Conservation (phyloP, 1,140 invertebrate genomes). For the Drosophila subpulchrella region DNA sequence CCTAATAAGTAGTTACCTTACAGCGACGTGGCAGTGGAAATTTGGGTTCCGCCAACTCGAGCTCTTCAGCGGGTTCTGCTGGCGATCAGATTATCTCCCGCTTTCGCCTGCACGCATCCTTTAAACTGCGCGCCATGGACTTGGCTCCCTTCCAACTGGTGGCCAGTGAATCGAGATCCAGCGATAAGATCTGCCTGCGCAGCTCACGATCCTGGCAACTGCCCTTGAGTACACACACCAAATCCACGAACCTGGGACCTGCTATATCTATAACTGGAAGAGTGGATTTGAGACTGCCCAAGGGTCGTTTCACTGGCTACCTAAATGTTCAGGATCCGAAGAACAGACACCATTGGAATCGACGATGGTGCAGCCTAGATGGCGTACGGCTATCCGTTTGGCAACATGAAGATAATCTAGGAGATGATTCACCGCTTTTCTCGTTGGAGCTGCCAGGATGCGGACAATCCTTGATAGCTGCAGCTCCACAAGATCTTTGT, state of each 20-base stretch:
- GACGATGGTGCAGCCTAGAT: conserved; percentile 73
- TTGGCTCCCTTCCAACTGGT: conserved; percentile 69
- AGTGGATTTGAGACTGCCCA: conserved; percentile 65
- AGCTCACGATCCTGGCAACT: conserved; percentile 53
- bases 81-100: conserved; percentile 62
- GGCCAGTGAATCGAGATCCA: conserved; percentile 23
- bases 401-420: conserved; percentile 62
- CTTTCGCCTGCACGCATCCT: conserved; percentile 75
- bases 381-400: conserved; percentile 61
- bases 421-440: conserved; percentile 43
- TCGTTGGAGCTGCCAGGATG: conserved; percentile 36
- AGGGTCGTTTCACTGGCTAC: conserved; percentile 56
- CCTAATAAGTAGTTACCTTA: not conserved
- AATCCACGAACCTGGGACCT: conserved; percentile 58
- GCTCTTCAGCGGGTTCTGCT: conserved; percentile 34
- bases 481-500: conserved; percentile 67
- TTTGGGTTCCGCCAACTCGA: conserved; percentile 50
- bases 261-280: conserved; percentile 63
- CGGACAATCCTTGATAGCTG: conserved; percentile 19
- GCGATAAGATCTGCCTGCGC: conserved; percentile 63
- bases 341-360: conserved; percentile 73
- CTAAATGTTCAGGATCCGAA: conserved; percentile 70
- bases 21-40: conserved; percentile 55
- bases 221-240: conserved; percentile 54
- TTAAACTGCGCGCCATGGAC: conserved; percentile 46